These are phyloP conservation scores for Sapajus apella DNA, from an alignment of 2,113 vertebrate species.

Conservation along the genomic window DNA sequence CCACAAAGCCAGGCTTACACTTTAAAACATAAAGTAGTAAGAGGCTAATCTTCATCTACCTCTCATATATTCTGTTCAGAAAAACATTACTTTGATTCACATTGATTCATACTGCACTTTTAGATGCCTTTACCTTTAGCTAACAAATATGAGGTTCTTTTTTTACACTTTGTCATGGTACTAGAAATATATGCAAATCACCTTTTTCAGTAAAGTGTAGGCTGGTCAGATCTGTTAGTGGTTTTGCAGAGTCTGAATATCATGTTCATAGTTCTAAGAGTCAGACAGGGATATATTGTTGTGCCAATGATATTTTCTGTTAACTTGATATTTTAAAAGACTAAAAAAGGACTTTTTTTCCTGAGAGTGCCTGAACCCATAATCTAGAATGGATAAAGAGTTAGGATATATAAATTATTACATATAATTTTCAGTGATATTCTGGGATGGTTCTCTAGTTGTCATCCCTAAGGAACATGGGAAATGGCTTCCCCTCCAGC, in stretches of 20 bases:
- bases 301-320: not conserved
- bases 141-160: not conserved
- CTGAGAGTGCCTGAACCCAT: not conserved
- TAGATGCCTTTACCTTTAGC: not conserved
- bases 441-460: not conserved
- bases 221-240: not conserved
- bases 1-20: not conserved
- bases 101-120: not conserved
- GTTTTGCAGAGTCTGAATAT: not conserved
- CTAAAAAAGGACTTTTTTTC: not conserved
- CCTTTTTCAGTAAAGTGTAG: not conserved
- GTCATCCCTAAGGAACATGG: not conserved
- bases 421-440: not conserved
- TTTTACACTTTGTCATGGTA: not conserved
- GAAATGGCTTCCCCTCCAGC: not conserved
- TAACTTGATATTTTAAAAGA: not conserved
- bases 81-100: not conserved
- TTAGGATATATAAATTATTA: not conserved
- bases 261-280: not conserved
- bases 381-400: not conserved
- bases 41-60: not conserved
- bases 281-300: not conserved
- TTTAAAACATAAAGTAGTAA: not conserved
- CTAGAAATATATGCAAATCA: conserved; percentile 20
- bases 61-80: not conserved